These are phyloP conservation scores for Centrocercus urophasianus DNA, from an alignment of 2,113 vertebrate species.

Conservation along the genomic window DNA sequence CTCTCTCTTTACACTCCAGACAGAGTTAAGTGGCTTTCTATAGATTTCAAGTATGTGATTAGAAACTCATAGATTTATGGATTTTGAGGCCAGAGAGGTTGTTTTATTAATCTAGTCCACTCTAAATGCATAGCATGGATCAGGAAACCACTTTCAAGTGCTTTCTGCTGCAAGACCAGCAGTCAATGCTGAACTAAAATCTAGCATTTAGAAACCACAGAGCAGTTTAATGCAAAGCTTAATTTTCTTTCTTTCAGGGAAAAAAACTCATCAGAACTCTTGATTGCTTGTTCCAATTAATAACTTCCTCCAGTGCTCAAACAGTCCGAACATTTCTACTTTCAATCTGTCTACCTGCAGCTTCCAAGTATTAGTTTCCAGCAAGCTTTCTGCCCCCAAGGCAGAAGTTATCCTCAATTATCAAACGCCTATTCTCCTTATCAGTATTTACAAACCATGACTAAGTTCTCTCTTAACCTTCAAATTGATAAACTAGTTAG, in stretches of 20 bases:
- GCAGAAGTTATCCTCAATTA: background rate
- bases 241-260: background rate
- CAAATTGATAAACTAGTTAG: background rate
- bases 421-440: background rate
- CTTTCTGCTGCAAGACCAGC: background rate
- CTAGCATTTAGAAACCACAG: background rate
- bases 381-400: background rate
- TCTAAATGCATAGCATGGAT: accelerated
- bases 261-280: background rate
- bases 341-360: background rate
- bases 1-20: background rate
- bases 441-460: background rate
- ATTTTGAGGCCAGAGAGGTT: background rate
- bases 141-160: background rate
- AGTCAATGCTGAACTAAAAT: background rate
- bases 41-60: background rate
- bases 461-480: background rate
- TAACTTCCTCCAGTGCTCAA: background rate
- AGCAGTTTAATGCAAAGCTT: background rate
- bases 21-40: background rate
- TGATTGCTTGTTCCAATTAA: background rate
- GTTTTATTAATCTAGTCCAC: background rate
- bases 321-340: background rate
- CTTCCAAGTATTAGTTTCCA: slow-evolving; percentile 1
- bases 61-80: background rate